phyloP scores from a whole-genome alignment of 2,113 vertebrate species.

The Ailuropoda melanoleuca region DNA sequence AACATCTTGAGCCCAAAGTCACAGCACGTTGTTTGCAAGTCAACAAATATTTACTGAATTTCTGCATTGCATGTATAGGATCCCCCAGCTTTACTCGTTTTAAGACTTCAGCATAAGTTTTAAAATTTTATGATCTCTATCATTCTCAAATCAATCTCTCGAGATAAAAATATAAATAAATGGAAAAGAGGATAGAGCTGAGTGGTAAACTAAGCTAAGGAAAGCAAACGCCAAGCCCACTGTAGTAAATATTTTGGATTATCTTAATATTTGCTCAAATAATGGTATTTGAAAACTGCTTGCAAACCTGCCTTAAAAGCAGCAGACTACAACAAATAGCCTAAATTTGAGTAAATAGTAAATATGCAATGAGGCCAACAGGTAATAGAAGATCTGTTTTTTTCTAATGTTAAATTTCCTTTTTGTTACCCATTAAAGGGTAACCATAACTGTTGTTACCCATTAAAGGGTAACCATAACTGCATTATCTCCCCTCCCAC shows the following conservation, averaged over 20 bases:
- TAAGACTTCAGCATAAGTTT: not conserved
- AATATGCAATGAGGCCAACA: not conserved
- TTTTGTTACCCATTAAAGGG: not conserved
- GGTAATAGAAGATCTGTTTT: not conserved
- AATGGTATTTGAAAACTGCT: not conserved
- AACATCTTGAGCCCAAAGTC: not conserved
- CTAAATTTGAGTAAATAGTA: not conserved
- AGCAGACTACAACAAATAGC: not conserved
- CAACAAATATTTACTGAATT: not conserved
- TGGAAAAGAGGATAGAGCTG: not conserved
- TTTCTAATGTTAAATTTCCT: not conserved
- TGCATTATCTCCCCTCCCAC: not conserved
- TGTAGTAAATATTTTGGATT: not conserved
- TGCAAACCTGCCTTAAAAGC: not conserved
- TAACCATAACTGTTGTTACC: not conserved
- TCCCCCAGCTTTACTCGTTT: not conserved
- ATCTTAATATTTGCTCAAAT: not conserved
- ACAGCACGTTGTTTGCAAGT: not conserved
- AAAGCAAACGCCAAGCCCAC: not conserved
- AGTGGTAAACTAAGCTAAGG: not conserved
- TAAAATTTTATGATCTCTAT: not conserved
- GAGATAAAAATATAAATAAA: not conserved
- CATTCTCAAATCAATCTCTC: not conserved
- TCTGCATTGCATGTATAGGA: not conserved
- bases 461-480: not conserved